Evolutionary conservation across 2,113 vertebrate genomes (phyloP), one percentile per base, ranked within the genome.

Genomic region (Lampris incognitus): DNA sequence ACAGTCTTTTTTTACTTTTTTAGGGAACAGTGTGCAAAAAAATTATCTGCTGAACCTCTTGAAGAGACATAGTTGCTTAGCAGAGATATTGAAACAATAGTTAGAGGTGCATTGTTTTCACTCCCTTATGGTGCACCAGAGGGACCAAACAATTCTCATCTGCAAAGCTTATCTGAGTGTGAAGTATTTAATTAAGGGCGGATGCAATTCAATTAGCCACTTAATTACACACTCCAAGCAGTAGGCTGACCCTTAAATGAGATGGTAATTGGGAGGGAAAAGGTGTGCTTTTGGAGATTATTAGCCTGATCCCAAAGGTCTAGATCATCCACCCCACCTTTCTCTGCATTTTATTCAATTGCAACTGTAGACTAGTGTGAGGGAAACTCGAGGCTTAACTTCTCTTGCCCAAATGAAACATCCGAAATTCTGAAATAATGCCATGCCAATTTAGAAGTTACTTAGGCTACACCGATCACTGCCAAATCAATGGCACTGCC

Each of bases 161-260:
- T 79, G 75, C 83, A 57, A 82, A 91, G 87, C 89, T 87, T 86
- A 88, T 93, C 88, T 91, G 91, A 88, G 92, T 95, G 93, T 94
- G 88, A 93, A 94, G 91, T 92, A 92, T 95, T 93, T 94, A 93
- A 95, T 94, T 94, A 94, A 90, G 85, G 76, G 83, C 68, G 85
- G 90, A 92, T 90, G 86, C 92, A 92, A 94, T 94, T 94, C 91
- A 95, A 95, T 95, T 95, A 94, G 91, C 85, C 87, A 89, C 91
- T 89, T 94, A 95, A 94, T 95, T 94, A 94, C 70, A 50, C 87
- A 82, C 71, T 79, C 85, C 82, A 76, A 92, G 84, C 87, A 79
- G 78, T 85, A 72, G 85, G 73, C 88, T 91, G 92, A 93, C 90
- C 92, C 91, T 83, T 86, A 91, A 93, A 92, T 86, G 78, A 93